Evolutionary conservation across 2,113 vertebrate species (phyloP).

Genomic region (Marmota monax): DNA sequence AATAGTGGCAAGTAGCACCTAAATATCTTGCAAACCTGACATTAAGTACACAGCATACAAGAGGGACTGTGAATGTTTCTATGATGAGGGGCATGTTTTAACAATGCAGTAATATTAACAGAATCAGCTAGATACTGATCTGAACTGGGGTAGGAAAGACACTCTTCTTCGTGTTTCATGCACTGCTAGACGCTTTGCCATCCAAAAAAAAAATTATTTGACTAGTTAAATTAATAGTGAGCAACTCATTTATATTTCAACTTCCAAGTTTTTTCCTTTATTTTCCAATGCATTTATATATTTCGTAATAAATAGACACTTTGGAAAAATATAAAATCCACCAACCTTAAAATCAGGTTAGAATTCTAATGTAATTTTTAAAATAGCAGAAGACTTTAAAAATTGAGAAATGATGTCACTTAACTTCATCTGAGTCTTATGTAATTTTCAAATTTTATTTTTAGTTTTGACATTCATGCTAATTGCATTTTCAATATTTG

Average conservation of each 20-base stretch:
- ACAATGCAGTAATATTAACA: not conserved
- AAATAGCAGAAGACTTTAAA: not conserved
- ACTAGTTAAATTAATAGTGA: slow-evolving; percentile 4
- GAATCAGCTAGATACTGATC: not conserved
- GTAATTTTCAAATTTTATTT: slow-evolving; percentile 40
- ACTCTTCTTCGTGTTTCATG: not conserved
- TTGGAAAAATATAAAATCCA: not conserved
- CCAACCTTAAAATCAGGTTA: not conserved
- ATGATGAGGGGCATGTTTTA: not conserved
- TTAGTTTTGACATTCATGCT: slow-evolving; percentile 28
- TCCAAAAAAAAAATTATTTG: not conserved
- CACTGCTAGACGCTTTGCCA: not conserved
- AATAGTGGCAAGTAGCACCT: not conserved
- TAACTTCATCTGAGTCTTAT: slow-evolving; percentile 8
- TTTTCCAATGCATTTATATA: not conserved
- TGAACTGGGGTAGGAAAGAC: not conserved
- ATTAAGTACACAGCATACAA: not conserved
- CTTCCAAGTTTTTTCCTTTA: not conserved
- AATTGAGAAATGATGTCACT: not conserved
- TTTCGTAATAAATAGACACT: not conserved
- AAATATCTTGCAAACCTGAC: not conserved
- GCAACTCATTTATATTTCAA: not conserved
- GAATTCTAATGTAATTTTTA: not conserved
- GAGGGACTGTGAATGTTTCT: not conserved
- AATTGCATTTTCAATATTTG: slow-evolving; percentile 29